These are phyloP conservation scores for Corythaixoides concolor DNA, from an alignment of 2,113 vertebrate species.

Conservation along the genomic window DNA sequence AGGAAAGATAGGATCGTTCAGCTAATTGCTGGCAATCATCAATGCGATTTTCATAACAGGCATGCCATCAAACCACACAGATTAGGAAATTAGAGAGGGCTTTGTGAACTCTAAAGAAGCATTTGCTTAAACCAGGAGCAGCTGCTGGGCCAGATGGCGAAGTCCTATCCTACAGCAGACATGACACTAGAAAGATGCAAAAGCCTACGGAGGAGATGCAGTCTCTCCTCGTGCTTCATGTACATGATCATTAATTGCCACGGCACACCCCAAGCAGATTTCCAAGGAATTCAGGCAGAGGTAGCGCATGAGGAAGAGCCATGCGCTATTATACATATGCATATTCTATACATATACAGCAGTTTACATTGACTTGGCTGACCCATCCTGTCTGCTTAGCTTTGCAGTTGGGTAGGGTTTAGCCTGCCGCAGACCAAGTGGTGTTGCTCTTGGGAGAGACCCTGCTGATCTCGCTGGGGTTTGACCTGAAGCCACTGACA, in stretches of 20 bases:
- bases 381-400: not conserved
- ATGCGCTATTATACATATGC: not conserved
- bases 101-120: not conserved
- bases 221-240: fast-evolving
- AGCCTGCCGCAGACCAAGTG: fast-evolving
- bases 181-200: not conserved
- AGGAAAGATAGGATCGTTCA: not conserved
- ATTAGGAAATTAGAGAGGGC: not conserved
- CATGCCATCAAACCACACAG: not conserved
- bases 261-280: not conserved
- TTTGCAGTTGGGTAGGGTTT: not conserved
- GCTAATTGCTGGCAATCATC: not conserved
- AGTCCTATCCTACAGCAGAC: not conserved
- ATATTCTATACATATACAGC: not conserved
- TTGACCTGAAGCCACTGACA: not conserved
- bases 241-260: not conserved
- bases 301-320: not conserved
- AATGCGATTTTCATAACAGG: not conserved
- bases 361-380: not conserved
- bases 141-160: not conserved
- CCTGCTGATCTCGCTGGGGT: not conserved
- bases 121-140: conserved; percentile 3
- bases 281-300: not conserved
- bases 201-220: not conserved
- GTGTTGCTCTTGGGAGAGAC: not conserved